Evolutionary conservation across 2,113 vertebrate species (phyloP).

Genomic region (Xiphias gladius): DNA sequence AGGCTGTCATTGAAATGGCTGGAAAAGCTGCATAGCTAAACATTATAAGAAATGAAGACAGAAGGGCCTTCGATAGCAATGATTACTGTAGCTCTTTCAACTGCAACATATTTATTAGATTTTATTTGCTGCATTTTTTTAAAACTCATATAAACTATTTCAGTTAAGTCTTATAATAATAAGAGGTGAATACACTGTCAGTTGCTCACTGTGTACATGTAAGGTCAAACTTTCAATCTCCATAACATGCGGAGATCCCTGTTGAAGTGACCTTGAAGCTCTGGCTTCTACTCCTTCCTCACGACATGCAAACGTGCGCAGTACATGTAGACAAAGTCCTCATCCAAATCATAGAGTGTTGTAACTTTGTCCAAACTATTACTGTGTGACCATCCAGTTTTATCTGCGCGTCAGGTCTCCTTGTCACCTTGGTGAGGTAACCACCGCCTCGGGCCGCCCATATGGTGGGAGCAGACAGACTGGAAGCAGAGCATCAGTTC

Average conservation of each 20-base stretch:
- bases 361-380: slow-evolving; percentile 13
- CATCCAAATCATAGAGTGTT: background rate
- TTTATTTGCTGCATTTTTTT: background rate
- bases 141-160: background rate
- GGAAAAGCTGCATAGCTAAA: background rate
- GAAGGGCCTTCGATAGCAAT: background rate
- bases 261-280: background rate
- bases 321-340: background rate
- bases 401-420: slow-evolving; percentile 35
- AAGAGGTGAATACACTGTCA: background rate
- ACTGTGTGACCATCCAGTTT: slow-evolving; percentile 29
- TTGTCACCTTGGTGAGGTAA: slow-evolving; percentile 69
- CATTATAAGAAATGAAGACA: background rate
- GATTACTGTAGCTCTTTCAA: background rate
- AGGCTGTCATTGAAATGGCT: background rate
- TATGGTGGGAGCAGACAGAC: slow-evolving; percentile 68
- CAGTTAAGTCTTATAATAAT: background rate
- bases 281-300: no score
- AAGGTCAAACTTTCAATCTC: background rate
- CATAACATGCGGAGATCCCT: background rate
- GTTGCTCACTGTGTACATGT: background rate
- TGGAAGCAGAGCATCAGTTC: slow-evolving; percentile 34
- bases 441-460: slow-evolving; percentile 67
- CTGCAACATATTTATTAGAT: background rate
- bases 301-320: background rate